Evolutionary conservation across 1,140 invertebrate species (phyloP), one percentile per base, ranked within the genome.

Genomic region (Aphaenogaster floridana): DNA sequence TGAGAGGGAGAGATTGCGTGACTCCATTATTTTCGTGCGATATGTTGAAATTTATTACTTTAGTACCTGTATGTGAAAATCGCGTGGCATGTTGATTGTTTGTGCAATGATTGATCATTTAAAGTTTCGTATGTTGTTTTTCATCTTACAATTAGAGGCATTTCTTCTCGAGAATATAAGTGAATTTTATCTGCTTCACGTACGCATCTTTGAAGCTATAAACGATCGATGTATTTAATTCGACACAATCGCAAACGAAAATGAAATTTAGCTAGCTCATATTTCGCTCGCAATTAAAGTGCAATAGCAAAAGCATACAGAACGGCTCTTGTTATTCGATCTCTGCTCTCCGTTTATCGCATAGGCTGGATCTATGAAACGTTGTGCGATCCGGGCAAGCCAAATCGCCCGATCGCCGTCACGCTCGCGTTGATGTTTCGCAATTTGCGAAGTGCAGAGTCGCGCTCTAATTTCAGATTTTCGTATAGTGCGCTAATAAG

Each of bases 11-110:
- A 48, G 36, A 71, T 81, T 81, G 21, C 79, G 21, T 71, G 52
- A 81, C n/a, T 66, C 64, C 79, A 28, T 81, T 81, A 69, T 69
- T 71, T 81, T 81, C 52, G 8, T 54, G 78, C 9, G 36, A 71
- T 45, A 36, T 81, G 80, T 76, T 21, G 80, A 74, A 84, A 84
- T 76, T 17, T 74, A 61, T 74, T 48, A 39, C 13, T 84, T 61
- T 61, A 21, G 13, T 42, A 17, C 61, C 7, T 17, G 6, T n/a
- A 15, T 34, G 11, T 34, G 45, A 21, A 52, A 15, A 28, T 28
- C 42, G 21, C 34, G n/a, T 42, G 21, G 1, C 6, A 8, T 28
- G 7, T 48, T 48, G 45, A 66, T n/a, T 64, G 28, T 28, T 9
- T 63, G 28, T 28, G 13, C n/a, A 15, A 48, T 48, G 34, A 83